A percentile compares a stretch with the other conserved stretches of the same genome.
Conservation (phyloP, 37 sponge, comb jelly and placozoan genomes). For the Halichondria panicea region DNA sequence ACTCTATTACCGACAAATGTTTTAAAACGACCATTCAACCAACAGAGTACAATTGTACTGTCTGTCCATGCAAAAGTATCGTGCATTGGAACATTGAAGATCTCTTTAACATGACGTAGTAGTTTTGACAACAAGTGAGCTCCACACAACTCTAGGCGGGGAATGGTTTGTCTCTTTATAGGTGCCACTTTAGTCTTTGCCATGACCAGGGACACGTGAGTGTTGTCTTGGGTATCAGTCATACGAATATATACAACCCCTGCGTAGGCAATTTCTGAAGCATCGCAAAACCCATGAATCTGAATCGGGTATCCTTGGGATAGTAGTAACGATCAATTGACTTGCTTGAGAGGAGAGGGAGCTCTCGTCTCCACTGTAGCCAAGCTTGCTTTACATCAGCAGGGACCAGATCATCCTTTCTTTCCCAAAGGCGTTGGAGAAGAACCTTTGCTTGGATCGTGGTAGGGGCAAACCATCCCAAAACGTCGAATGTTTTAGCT, state of each 20-base stretch:
- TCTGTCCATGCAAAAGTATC: conserved; percentile 28
- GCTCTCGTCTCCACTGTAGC: conserved; percentile 30
- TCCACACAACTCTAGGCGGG: conserved; percentile 28
- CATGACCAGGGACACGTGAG: conserved; percentile 1
- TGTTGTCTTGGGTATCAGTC: conserved; percentile 2
- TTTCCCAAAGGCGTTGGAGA: conserved; percentile 25
- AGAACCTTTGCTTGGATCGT: conserved; percentile 33
- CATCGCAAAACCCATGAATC: conserved; percentile 29
- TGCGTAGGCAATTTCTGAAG: conserved; percentile 30
- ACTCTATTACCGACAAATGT: conserved; percentile 36
- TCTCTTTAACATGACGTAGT: conserved; percentile 2
- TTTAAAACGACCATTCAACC: conserved; percentile 26
- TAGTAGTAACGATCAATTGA: conserved; percentile 16
- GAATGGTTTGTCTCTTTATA: conserved; percentile 23
- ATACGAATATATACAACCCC: conserved; percentile 37
- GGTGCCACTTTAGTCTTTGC: conserved; percentile 24
- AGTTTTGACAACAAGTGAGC: conserved; percentile 23
- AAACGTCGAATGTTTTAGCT: conserved; percentile 29
- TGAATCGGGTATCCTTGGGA: neutral
- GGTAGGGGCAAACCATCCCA: conserved; percentile 37
- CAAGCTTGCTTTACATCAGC: neutral
- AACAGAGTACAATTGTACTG: conserved; percentile 30
- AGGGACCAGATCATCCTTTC: conserved; percentile 27
- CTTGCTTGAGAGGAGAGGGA: neutral
- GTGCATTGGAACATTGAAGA: conserved; percentile 1